Base-by-base conservation (phyloP, 2,797 vertebrate genomes). In the Centropyge bicolor region DNA sequence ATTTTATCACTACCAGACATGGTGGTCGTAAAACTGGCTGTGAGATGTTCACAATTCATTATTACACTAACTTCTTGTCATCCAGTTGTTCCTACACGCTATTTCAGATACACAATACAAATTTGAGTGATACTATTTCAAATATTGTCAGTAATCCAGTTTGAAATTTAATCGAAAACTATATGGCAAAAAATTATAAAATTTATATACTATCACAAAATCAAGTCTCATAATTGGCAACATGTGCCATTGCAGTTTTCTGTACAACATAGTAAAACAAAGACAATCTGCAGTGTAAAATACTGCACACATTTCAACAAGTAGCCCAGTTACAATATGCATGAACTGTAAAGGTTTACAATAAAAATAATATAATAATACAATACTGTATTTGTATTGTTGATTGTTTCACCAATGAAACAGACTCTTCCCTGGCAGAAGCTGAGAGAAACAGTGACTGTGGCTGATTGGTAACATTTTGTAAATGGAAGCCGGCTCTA, bases 41-140 rank as follows among this genome's bases (percentile, higher is more conserved):
- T 40, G 57, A 72, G 31, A 59, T 41, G 67, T 81, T 70, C 27
- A 24, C 64, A 48, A 56, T 57, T 31, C 41, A 24, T 27, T 69
- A 55, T 65, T 49, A 49, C 49, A 65, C 27, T 36, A 68, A 36
- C 22, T 19, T 62, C 10, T 59, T 57, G 51, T 57, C 43, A 74
- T 62, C 9, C 27, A 59, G 45, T 12, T 43, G 17, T 43, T 35
- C 16, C 45, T 38, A 54, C 16, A 38, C 43, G 35, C 31, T 22
- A 27, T 52, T 55, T 45, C 38, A 68, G 22, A 45, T 6, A 12
- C 35, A 35, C 1, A 14, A 12, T 27, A 56, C 43, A 9, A 55
- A 68, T 38, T 31, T 54, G 71, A 49, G 22, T 51, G 40, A 52
- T 10, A 6, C 46, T 69, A 20, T 46, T 43, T 52, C 24, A 60